phyloP scores from a whole-genome alignment of 2,888 invertebrate species.

The Limnephilus marmoratus region DNA sequence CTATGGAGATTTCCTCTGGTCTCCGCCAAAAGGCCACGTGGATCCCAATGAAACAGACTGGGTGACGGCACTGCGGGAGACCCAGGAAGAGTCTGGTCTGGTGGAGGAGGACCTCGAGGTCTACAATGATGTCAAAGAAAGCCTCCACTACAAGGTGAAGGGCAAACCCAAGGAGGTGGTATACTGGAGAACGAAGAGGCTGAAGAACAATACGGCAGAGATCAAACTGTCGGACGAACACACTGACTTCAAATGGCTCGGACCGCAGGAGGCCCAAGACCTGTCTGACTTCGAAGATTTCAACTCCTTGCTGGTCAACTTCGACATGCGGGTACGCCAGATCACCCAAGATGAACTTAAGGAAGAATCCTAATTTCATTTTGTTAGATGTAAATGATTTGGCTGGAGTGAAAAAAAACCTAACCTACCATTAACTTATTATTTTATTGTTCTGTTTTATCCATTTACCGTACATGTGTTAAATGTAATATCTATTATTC shows the following conservation, averaged over 20 bases:
- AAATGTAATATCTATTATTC: too few relatives aligned
- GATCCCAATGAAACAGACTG: conserved; percentile 93
- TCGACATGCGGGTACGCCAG: conserved; percentile 70
- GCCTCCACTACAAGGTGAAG: conserved; percentile 80
- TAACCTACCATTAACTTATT: too few relatives aligned
- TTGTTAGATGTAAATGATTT: neutral
- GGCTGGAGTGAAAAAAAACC: too few relatives aligned
- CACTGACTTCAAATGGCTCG: conserved; percentile 88
- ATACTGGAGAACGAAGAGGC: conserved; percentile 91
- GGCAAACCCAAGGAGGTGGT: conserved; percentile 83
- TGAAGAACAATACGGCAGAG: conserved; percentile 80
- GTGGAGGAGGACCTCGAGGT: conserved; percentile 77
- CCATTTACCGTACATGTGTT: too few relatives aligned
- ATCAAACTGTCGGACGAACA: conserved; percentile 90
- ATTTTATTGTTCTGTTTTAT: too few relatives aligned
- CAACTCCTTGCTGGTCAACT: conserved; percentile 78
- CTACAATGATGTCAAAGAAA: conserved; percentile 81
- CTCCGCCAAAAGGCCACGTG: conserved; percentile 96
- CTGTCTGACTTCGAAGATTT: conserved; percentile 80
- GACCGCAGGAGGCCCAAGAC: conserved; percentile 82
- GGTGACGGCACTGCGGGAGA: conserved; percentile 91
- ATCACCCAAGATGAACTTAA: conserved; percentile 8
- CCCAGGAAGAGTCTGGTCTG: conserved; percentile 92
- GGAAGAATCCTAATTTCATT: neutral
- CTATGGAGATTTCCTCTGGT: conserved; percentile 93